Percentiles rank a stretch among this genome's conserved stretches.
Evolutionary conservation across 2,797 vertebrate genomes (phyloP).

Genomic region (Dicrostonyx torquatus): DNA sequence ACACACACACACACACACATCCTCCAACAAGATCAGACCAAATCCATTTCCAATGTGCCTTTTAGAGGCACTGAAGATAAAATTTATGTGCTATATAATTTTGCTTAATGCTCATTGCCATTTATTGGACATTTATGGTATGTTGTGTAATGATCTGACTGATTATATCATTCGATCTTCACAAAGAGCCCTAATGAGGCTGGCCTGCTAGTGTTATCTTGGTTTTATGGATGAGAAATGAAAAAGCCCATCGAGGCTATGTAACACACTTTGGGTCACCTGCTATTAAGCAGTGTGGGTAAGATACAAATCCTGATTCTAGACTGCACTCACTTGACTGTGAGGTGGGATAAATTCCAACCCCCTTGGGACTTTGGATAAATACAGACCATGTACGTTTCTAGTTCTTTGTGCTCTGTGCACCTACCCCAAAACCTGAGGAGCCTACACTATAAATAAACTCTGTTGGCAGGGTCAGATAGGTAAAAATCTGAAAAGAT

Average conservation of each 20-base stretch:
- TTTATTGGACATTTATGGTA: neutral
- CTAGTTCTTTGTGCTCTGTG: neutral
- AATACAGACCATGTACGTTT: neutral
- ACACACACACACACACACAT: neutral
- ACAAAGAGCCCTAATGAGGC: neutral
- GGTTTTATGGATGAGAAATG: neutral
- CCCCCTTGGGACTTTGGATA: neutral
- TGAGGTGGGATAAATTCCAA: neutral
- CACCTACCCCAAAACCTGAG: neutral
- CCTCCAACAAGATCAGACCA: neutral
- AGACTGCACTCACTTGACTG: rapidly evolving
- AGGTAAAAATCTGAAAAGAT: neutral
- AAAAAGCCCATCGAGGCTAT: neutral
- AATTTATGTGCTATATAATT: neutral
- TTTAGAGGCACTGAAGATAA: neutral
- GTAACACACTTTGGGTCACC: neutral
- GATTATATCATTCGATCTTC: neutral
- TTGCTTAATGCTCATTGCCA: neutral
- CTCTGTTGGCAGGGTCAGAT: neutral
- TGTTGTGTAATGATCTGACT: neutral
- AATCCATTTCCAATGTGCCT: neutral
- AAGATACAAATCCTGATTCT: neutral
- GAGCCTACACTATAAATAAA: neutral
- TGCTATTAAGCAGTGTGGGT: neutral
- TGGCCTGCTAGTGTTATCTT: neutral